phyloP scores from a whole-genome alignment of 2,888 invertebrate genomes.

The Copidosoma aretas region DNA sequence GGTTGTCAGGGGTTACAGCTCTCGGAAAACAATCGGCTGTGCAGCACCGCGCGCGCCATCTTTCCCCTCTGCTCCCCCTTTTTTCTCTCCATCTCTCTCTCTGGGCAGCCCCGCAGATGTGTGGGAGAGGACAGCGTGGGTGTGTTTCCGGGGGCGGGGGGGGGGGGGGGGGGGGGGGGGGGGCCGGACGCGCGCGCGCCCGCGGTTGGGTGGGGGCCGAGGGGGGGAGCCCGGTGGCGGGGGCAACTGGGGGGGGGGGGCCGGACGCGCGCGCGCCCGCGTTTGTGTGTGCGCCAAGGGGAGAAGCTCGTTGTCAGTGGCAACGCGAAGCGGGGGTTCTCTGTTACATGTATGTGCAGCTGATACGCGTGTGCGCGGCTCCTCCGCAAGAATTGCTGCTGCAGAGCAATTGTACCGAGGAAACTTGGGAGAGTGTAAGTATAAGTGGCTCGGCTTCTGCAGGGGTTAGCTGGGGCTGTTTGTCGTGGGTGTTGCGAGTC shows the following conservation, averaged over 20 bases:
- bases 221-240: neutral
- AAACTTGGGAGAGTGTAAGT: too few relatives aligned
- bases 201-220: neutral
- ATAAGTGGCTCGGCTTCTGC: too few relatives aligned
- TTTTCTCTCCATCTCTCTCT: neutral
- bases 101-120: too few relatives aligned
- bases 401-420: too few relatives aligned
- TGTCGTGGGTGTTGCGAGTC: too few relatives aligned
- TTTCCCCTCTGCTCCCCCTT: neutral
- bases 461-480: too few relatives aligned
- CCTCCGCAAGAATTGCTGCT: neutral
- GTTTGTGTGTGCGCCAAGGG: neutral
- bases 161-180: neutral
- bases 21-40: conserved; percentile 59
- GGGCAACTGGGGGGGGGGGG: neutral
- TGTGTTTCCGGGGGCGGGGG: neutral
- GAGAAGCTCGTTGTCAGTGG: neutral
- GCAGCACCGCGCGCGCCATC: neutral
- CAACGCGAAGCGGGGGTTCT: neutral
- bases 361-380: too few relatives aligned
- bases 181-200: neutral
- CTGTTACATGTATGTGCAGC: too few relatives aligned
- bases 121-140: neutral
- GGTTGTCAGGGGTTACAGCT: conserved; percentile 62
- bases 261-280: neutral